Evolutionary conservation across 2,888 invertebrate species (phyloP), one percentile per base, ranked within the genome.

Genomic region (Podotricha telesiphe): DNA sequence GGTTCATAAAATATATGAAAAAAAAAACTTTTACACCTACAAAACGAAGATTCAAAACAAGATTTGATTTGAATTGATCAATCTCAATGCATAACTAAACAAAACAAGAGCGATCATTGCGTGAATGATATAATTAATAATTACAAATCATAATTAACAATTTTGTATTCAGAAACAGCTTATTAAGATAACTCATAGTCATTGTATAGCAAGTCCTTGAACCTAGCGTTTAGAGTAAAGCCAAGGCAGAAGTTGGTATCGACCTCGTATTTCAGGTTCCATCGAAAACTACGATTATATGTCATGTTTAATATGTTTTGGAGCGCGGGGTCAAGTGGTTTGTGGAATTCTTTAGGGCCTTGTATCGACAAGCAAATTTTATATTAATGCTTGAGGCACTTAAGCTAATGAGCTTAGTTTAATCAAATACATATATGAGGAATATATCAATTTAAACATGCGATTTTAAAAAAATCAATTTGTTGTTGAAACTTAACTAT

Each of bases 261-360:
- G 70, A 56, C 70, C 70, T 70, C 68, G 68, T 67, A 65, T 51
- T 50, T 70, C 68, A 67, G 40, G 65, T 70, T 61, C 48, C 37
- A 19, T 22, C 51, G n/a, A 61, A 61, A 70, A 55, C 17, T 6
- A 28, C 3, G 6, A 28, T 28, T 28, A 28, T 55, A 55, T 62
- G 70, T 65, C 40, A 51, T 40, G 40, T 45, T 53, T 11, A 40
- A 71, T 76, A 68, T 79, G 19, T 51, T 42, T 66, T 28, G 45
- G 45, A 59, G 59, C 59, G 42, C 45, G 59, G 42, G 59, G 59
- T 45, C 59, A 22, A 45, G 45, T 22, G 20, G 42, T n/a, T 17
- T 17, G n/a, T 45, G 45, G 45, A 59, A 45, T 45, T 45, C 22
- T 45, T 58, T 17, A 22, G 22, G 22, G 45, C 59, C 45, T 59